A percentile compares a stretch with the other conserved stretches of the same genome.
Evolutionary conservation across 2,113 vertebrate genomes (phyloP).

Genomic region (Telmatochromis brachygnathus): DNA sequence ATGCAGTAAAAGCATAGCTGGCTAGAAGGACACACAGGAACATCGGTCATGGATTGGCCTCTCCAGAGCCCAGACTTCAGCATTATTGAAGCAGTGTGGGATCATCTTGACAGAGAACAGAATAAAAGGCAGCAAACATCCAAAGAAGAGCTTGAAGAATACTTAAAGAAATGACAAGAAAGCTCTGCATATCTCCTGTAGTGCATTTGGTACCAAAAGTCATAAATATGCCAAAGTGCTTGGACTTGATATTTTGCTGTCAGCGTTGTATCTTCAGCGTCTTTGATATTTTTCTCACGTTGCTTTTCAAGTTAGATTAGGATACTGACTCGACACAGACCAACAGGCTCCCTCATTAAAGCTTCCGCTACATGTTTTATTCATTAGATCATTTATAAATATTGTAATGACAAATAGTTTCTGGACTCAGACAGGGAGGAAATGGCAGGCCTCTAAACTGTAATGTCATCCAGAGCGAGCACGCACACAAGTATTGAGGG

Average conservation of each 20-base stretch:
- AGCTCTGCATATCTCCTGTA: not conserved
- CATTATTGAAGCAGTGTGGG: not conserved
- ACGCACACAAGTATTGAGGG: not conserved
- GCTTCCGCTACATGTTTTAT: not conserved
- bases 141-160: not conserved
- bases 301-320: not conserved
- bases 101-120: not conserved
- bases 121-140: not conserved
- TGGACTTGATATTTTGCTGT: not conserved
- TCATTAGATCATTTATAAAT: not conserved
- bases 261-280: not conserved
- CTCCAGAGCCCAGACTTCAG: not conserved
- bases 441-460: not conserved
- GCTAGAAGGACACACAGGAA: not conserved
- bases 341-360: not conserved
- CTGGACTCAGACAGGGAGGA: not conserved
- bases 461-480: not conserved
- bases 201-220: not conserved
- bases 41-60: not conserved
- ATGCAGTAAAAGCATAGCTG: not conserved
- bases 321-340: not conserved
- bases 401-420: not conserved
- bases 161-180: not conserved
- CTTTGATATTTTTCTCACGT: not conserved
- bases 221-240: not conserved